Base-by-base conservation (phyloP, 2,888 invertebrate species). In the Notodonta ziczac region DNA sequence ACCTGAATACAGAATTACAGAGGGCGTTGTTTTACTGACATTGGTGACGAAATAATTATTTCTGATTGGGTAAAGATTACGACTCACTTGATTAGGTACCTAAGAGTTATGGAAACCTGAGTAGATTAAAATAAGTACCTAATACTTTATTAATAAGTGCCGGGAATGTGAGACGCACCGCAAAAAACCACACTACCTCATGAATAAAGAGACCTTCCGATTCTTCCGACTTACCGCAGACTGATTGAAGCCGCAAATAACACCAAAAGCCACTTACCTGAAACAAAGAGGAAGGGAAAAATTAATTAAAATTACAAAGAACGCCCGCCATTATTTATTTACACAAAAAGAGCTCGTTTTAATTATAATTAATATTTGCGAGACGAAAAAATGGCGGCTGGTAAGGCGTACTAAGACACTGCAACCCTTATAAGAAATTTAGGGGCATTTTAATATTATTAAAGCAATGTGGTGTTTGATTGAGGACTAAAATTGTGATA, bases 321-420 rank as follows among this genome's bases (percentile, higher is more conserved):
- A 73, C 70, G 80, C 79, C 76, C 73, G 76, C 83, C 85, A 83
- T 89, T 88, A 90, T 90, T 92, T 91, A 91, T 92, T 90, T 87
- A 87, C 70, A 84, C 85, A 86, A 87, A 88, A 89, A 84, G 87
- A 85, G 85, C 80, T 84, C 81, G 85, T 87, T 89, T 89, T 89
- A 89, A 91, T 92, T 91, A 89, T 88, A 90, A 93, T 91, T 91
- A 91, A 91, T 91, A 90, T 92, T 91, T 87, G 89, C 87, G 88
- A 89, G 86, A 82, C 76, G 78, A 74, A 82, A 83, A 81, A 83
- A 84, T 81, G 81, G 74, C 72, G 59, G 60, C 62, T 65, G 65
- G 55, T 64, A 62, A 67, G 46, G 57, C 60, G 46, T 44, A 53
- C 53, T 71, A 78, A 77, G 68, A 73, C 72, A 75, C 56, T 10